Evolutionary conservation across 2,888 invertebrate genomes (phyloP).

Genomic region (Trissolcus brochymenae): DNA sequence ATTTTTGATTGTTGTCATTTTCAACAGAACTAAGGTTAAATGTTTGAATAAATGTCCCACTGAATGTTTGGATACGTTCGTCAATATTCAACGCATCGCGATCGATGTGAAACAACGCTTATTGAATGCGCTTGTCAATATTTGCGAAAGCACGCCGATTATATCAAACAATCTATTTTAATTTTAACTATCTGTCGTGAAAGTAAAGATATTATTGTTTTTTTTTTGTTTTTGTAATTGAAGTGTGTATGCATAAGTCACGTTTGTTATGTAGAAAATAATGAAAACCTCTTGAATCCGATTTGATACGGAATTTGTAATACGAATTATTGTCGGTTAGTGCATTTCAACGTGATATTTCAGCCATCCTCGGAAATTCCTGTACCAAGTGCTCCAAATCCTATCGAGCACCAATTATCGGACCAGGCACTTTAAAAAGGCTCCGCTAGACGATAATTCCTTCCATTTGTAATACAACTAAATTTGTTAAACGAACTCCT

Average conservation of each 20-base stretch:
- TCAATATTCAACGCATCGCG: too few relatives aligned
- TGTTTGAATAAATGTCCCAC: too few relatives aligned
- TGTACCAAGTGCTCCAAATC: conserved; percentile 60
- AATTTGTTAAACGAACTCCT: too few relatives aligned
- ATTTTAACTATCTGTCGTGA: conserved; percentile 1
- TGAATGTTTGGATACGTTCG: too few relatives aligned
- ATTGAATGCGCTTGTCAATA: too few relatives aligned
- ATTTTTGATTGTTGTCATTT: too few relatives aligned
- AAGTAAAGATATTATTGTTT: too few relatives aligned
- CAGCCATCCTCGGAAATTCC: conserved; percentile 59
- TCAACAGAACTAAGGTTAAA: too few relatives aligned
- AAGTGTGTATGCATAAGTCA: conserved; percentile 12
- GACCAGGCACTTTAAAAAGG: conserved; percentile 61
- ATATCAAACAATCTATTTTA: too few relatives aligned
- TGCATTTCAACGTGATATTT: conserved; percentile 48
- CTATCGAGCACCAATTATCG: conserved; percentile 70
- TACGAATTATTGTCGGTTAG: conserved; percentile 58
- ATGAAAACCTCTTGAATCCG: conserved; percentile 50
- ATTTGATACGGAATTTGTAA: conserved; percentile 39
- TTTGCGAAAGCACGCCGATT: too few relatives aligned
- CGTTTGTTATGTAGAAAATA: conserved; percentile 33
- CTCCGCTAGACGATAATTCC: conserved; percentile 65
- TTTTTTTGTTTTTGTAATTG: conserved; percentile 3
- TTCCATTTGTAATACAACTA: conserved; percentile 41
- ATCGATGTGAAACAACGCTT: too few relatives aligned